Evolutionary conservation across 1,140 invertebrate genomes (phyloP).

Genomic region (Bombus consobrinus): DNA sequence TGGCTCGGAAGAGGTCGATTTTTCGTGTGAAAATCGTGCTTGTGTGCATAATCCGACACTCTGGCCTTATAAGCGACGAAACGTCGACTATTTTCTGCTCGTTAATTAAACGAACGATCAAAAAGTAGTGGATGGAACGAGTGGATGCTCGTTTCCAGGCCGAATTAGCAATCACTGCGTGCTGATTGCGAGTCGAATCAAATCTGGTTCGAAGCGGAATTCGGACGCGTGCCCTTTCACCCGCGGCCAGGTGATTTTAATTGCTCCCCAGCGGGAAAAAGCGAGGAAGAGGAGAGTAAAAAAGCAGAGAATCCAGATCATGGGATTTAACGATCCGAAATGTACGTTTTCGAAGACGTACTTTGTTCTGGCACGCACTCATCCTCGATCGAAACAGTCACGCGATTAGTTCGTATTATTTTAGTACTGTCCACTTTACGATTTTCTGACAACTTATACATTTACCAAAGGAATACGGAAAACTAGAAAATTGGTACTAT

Average conservation of each 20-base stretch:
- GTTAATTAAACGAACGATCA: slow-evolving; percentile 52
- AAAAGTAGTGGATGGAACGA: slow-evolving; percentile 31
- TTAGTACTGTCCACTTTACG: neutral
- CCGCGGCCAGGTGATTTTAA: slow-evolving; percentile 23
- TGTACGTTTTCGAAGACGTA: no score
- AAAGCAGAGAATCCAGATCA: neutral
- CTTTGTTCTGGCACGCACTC: no score
- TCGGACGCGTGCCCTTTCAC: slow-evolving; percentile 16
- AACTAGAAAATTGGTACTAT: neutral
- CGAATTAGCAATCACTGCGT: slow-evolving; percentile 51
- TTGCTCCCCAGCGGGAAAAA: neutral
- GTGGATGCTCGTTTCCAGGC: slow-evolving; percentile 37
- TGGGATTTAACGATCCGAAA: neutral
- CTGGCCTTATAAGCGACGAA: slow-evolving; percentile 9
- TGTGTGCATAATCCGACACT: slow-evolving; percentile 3
- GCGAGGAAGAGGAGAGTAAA: neutral
- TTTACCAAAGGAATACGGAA: neutral
- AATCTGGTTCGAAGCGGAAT: slow-evolving; percentile 35
- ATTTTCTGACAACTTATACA: neutral
- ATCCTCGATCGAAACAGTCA: neutral
- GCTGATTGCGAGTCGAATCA: slow-evolving; percentile 37
- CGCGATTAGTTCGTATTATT: neutral
- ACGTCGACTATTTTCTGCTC: slow-evolving; percentile 40
- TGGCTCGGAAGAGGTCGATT: neutral
- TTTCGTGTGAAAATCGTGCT: slow-evolving; percentile 3